Percentiles rank a stretch among this genome's conserved stretches.
phyloP scores from a whole-genome alignment of 1,140 invertebrate species.

The Aricia agestis region DNA sequence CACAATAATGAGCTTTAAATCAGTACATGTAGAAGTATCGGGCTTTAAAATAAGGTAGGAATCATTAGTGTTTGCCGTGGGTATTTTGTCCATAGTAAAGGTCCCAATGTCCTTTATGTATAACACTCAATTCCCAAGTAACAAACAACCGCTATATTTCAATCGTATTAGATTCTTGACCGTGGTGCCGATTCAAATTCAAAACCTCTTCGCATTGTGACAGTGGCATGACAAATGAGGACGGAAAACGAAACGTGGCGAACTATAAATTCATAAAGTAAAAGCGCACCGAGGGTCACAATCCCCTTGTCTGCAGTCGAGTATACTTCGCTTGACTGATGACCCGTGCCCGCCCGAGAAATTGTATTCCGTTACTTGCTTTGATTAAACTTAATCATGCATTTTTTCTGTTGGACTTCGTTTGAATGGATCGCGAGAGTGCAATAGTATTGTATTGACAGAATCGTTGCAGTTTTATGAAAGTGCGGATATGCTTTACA shows the following conservation, averaged over 20 bases:
- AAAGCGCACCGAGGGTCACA: conserved; percentile 59
- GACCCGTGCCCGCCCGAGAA: conserved; percentile 47
- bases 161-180: conserved; percentile 7
- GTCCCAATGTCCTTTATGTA: too few relatives aligned
- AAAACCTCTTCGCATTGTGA: conserved; percentile 41
- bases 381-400: conserved; percentile 3
- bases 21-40: too few relatives aligned
- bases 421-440: neutral
- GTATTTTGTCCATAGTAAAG: too few relatives aligned
- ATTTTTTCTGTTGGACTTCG: neutral
- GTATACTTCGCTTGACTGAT: conserved; percentile 66
- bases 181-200: conserved; percentile 36
- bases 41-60: too few relatives aligned
- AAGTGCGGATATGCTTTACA: too few relatives aligned
- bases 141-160: neutral
- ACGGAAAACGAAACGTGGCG: conserved; percentile 44
- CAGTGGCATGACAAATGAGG: conserved; percentile 53
- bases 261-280: conserved; percentile 66
- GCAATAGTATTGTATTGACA: too few relatives aligned
- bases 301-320: conserved; percentile 55
- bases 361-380: conserved; percentile 33
- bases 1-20: too few relatives aligned
- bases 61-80: too few relatives aligned
- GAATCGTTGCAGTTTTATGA: too few relatives aligned
- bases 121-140: neutral